A percentile compares a stretch with the other conserved stretches of the same genome.
phyloP scores from a whole-genome alignment of 2,888 invertebrate genomes.

The Drosophila anomalata region DNA sequence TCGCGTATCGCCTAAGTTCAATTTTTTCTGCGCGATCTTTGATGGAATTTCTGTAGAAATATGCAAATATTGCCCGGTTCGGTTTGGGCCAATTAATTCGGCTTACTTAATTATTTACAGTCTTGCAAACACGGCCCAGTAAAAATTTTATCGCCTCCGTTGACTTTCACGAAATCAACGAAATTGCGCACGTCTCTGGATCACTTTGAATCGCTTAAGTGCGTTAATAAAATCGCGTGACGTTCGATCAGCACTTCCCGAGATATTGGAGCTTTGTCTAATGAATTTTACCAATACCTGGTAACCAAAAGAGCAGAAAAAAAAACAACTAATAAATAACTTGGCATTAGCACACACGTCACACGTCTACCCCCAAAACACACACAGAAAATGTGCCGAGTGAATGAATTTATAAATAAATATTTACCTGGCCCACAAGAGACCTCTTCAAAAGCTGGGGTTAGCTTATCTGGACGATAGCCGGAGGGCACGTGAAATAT shows the following conservation, averaged over 20 bases:
- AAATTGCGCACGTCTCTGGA: conserved; percentile 62
- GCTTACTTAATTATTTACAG: conserved; percentile 71
- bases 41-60: conserved; percentile 39
- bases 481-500: conserved; percentile 32
- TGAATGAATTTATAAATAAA: conserved; percentile 54
- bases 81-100: conserved; percentile 42
- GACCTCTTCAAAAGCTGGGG: conserved; percentile 50
- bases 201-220: conserved; percentile 46
- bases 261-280: conserved; percentile 34
- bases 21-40: conserved; percentile 30
- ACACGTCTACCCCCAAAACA: conserved; percentile 12
- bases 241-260: conserved; percentile 34
- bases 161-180: conserved; percentile 69
- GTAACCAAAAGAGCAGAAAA: conserved; percentile 14
- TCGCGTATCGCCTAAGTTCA: conserved; percentile 22
- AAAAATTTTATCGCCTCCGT: conserved; percentile 33
- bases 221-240: conserved; percentile 60
- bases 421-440: conserved; percentile 49
- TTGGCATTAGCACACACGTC: conserved; percentile 62
- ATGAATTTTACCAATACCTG: conserved; percentile 36
- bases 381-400: conserved; percentile 34
- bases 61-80: conserved; percentile 37
- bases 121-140: conserved; percentile 13
- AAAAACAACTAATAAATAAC: conserved; percentile 25
- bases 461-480: conserved; percentile 39